Evolutionary conservation across 2,113 vertebrate genomes (phyloP), one percentile per base, ranked within the genome.

Genomic region (Microtus montanus): DNA sequence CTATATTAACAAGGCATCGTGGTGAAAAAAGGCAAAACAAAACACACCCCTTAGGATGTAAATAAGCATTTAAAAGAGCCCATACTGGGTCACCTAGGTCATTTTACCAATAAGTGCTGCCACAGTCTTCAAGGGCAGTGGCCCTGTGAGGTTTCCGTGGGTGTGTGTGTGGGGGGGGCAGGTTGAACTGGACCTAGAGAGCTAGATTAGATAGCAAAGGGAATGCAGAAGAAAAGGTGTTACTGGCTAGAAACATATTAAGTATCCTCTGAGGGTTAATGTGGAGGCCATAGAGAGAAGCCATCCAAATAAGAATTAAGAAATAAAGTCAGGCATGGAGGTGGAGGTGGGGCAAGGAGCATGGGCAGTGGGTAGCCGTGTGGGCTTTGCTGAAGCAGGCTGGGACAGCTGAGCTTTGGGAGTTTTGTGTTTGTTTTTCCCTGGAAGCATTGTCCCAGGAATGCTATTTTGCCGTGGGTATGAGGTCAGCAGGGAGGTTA

Each of bases 51-150:
- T 52, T 63, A 52, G 44, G 52, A 93, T 54, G 77, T 90, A 77
- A 91, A 94, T 73, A 90, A 47, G 68, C 33, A 11, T 30, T 89
- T 54, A 63, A 82, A 96, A 82, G 63, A 66, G 38, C 73, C 89
- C 68, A 71, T 44, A 58, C 33, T 15, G 5, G 64, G 70, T 93
- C 89, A 49, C 49, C 41, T 90, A 49, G n/a, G 35, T 44, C 3
- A 13, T 91, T 41, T 26, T 68, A 41, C 84, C 26, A 17, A 8
- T 63, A 52, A 84, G 79, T 61, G 22, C 87, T 80, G 35, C 80
- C 49, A 15, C 28, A 63, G 20, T 19, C 63, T 2, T 63, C 58
- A 28, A 77, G 70, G 83, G 35, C 49, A 58, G 78, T 91, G 94
- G 52, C 54, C 54, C 71, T 88, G 30, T 24, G 71, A 94, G 49